Percentiles rank a stretch among this genome's conserved stretches.
phyloP scores from a whole-genome alignment of 2,797 vertebrate species.

The Miichthys miiuy region DNA sequence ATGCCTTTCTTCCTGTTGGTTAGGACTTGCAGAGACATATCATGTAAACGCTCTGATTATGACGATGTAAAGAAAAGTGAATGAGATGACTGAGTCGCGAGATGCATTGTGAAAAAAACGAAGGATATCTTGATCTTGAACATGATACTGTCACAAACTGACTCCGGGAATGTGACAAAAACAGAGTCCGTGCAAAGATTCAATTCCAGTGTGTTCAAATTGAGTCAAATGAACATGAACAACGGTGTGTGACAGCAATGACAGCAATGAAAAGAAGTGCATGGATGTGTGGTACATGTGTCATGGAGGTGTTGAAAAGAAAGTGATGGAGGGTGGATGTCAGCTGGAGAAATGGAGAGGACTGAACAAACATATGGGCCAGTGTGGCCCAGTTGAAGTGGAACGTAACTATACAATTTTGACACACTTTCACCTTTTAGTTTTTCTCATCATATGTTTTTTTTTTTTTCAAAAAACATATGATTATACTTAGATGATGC shows the following conservation, averaged over 20 bases:
- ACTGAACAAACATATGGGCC: background rate
- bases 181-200: background rate
- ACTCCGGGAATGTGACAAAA: background rate
- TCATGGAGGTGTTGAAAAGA: background rate
- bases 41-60: background rate
- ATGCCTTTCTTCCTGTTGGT: conserved; percentile 14
- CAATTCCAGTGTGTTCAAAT: too few relatives aligned
- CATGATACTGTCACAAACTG: background rate
- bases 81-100: background rate
- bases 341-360: background rate
- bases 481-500: too few relatives aligned
- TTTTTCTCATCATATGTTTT: too few relatives aligned
- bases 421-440: too few relatives aligned
- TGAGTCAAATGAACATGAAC: background rate
- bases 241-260: background rate
- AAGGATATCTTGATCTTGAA: background rate
- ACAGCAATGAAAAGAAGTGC: background rate
- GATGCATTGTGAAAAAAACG: background rate
- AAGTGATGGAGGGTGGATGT: background rate
- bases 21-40: background rate
- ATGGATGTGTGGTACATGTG: background rate
- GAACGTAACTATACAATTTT: too few relatives aligned
- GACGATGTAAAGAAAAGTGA: background rate
- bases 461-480: too few relatives aligned
- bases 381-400: too few relatives aligned